Conservation (phyloP, 2,797 vertebrate species). For the Sandelia bainsii region DNA sequence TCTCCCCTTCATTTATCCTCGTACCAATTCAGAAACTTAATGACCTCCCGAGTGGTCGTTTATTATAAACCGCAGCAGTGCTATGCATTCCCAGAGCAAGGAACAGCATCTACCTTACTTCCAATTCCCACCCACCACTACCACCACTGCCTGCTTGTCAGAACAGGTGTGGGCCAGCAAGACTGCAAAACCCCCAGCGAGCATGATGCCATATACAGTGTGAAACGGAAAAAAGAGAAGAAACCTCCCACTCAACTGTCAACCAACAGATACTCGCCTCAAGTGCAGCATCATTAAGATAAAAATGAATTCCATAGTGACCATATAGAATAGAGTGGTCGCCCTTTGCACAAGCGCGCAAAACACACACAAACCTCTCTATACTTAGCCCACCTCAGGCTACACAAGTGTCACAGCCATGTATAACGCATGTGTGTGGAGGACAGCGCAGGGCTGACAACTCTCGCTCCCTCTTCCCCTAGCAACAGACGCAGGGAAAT, state of each 20-base stretch:
- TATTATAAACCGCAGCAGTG: conserved; percentile 78
- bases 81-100: conserved; percentile 56
- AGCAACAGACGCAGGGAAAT: conserved; percentile 82
- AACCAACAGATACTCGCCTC: conserved; percentile 72
- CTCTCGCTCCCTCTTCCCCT: conserved; percentile 74
- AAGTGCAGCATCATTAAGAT: conserved; percentile 81
- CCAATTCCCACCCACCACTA: conserved; percentile 64
- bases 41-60: conserved; percentile 84
- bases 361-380: conserved; percentile 64
- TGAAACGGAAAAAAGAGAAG: conserved; percentile 54
- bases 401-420: conserved; percentile 50
- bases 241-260: conserved; percentile 79
- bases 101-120: conserved; percentile 60
- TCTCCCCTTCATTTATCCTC: conserved; percentile 79
- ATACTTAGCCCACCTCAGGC: conserved; percentile 48
- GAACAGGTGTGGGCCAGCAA: conserved; percentile 79
- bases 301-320: conserved; percentile 84
- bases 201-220: conserved; percentile 59
- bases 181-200: conserved; percentile 68
- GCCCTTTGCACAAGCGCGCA: conserved; percentile 40
- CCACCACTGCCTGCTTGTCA: conserved; percentile 70
- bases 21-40: conserved; percentile 77
- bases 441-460: conserved; percentile 62
- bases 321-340: conserved; percentile 69
- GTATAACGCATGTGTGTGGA: conserved; percentile 42